Evolutionary conservation across 1,140 invertebrate genomes (phyloP).

Genomic region (Euwallacea similis): DNA sequence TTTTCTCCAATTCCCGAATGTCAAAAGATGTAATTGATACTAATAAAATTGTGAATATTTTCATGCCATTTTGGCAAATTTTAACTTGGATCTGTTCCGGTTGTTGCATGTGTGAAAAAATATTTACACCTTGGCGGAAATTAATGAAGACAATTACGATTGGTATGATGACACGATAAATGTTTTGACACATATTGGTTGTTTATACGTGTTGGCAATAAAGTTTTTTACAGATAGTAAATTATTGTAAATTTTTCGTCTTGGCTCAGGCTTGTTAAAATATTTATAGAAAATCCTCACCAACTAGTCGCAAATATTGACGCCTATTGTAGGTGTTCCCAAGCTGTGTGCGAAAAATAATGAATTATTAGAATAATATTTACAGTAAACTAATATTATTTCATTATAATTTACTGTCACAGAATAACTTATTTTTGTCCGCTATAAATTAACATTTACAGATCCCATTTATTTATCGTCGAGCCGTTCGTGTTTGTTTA

Average conservation of each 20-base stretch:
- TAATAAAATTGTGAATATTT: no score
- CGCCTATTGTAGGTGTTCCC: conserved; percentile 35
- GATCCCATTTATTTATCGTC: conserved; percentile 32
- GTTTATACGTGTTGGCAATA: conserved; percentile 20
- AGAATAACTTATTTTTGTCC: conserved; percentile 38
- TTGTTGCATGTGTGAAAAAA: not conserved
- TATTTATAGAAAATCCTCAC: conserved; percentile 33
- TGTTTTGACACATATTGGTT: conserved; percentile 8
- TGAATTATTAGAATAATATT: conserved; percentile 36
- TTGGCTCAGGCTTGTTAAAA: conserved; percentile 27
- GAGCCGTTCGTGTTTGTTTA: conserved; percentile 30
- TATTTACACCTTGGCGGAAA: not conserved
- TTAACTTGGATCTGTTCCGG: no score
- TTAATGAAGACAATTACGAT: conserved; percentile 2
- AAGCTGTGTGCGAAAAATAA: conserved; percentile 30
- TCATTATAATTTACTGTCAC: conserved; percentile 37
- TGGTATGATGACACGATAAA: conserved; percentile 1
- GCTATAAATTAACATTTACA: conserved; percentile 30
- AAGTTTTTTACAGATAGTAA: conserved; percentile 32
- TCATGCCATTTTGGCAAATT: no score
- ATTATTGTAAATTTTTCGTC: conserved; percentile 29
- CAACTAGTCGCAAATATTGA: conserved; percentile 32
- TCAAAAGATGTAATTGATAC: no score
- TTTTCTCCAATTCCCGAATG: no score
- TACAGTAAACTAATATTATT: conserved; percentile 35